Conservation (phyloP, 1,140 invertebrate species). For the Caenorhabditis tropicalis region DNA sequence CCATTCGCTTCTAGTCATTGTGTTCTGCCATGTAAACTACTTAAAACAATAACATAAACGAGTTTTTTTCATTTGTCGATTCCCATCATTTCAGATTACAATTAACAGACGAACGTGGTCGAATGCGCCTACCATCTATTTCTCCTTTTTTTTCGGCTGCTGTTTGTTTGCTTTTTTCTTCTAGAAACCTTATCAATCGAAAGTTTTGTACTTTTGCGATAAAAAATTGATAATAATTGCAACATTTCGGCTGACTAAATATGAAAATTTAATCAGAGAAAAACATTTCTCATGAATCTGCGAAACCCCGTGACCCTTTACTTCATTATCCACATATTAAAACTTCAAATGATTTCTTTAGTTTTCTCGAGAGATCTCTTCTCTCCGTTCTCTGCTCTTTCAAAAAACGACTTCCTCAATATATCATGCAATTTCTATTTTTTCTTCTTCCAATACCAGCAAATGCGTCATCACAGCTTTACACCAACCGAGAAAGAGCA, state of each 20-base stretch:
- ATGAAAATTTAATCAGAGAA: neutral
- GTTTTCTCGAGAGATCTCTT: neutral
- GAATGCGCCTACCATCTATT: neutral
- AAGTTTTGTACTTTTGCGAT: conserved; percentile 13
- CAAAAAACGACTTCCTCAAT: neutral
- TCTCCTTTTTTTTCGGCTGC: conserved; percentile 1
- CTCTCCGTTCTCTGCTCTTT: neutral
- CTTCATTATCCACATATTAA: no score
- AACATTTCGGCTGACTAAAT: neutral
- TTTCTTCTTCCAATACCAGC: neutral
- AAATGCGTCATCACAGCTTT: neutral
- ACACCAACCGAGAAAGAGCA: neutral
- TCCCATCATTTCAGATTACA: neutral
- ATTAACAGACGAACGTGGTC: neutral
- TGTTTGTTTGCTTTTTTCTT: neutral
- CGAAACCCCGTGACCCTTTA: no score
- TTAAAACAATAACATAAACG: neutral
- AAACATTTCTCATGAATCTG: neutral
- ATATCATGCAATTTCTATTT: neutral
- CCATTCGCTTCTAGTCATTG: conserved; percentile 8
- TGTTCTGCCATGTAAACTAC: neutral
- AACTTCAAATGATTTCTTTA: no score
- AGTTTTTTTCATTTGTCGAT: neutral
- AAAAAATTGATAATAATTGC: neutral
- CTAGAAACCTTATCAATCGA: conserved; percentile 1